A percentile compares a stretch with the other conserved stretches of the same genome.
These are phyloP conservation scores for Plotosus lineatus DNA, from an alignment of 2,113 vertebrate genomes.

Conservation along the genomic window DNA sequence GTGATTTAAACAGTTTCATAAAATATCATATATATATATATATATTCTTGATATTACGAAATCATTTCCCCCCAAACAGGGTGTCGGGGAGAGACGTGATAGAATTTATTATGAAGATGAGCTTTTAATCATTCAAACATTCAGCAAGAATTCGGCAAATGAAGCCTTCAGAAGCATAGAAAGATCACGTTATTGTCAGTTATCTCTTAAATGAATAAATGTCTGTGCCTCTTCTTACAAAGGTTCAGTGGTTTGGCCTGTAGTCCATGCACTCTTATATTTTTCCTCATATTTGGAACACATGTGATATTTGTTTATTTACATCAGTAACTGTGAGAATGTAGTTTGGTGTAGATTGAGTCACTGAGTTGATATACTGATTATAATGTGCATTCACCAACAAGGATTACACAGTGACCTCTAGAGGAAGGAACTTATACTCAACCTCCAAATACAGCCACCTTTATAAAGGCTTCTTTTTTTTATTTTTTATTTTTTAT, in stretches of 20 bases:
- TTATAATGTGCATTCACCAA: constrained; percentile 39
- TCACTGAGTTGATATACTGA: constrained; percentile 16
- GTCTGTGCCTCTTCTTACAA: background rate
- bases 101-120: background rate
- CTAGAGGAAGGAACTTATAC: constrained; percentile 69
- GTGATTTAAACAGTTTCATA: background rate
- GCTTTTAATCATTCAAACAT: background rate
- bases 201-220: background rate
- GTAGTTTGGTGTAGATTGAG: background rate
- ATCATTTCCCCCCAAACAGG: background rate
- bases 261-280: background rate
- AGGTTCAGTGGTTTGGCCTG: background rate
- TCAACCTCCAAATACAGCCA: background rate
- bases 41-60: background rate
- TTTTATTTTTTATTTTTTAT: background rate
- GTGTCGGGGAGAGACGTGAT: background rate
- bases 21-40: background rate
- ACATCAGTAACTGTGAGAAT: background rate
- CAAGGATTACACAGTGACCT: constrained; percentile 76
- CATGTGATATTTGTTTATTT: background rate
- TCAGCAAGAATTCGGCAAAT: background rate
- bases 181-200: background rate
- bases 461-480: background rate
- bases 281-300: background rate
- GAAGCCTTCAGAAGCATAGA: background rate